These are phyloP conservation scores for Loriculus beryllinus DNA, from an alignment of 2,797 vertebrate species.

Conservation along the genomic window DNA sequence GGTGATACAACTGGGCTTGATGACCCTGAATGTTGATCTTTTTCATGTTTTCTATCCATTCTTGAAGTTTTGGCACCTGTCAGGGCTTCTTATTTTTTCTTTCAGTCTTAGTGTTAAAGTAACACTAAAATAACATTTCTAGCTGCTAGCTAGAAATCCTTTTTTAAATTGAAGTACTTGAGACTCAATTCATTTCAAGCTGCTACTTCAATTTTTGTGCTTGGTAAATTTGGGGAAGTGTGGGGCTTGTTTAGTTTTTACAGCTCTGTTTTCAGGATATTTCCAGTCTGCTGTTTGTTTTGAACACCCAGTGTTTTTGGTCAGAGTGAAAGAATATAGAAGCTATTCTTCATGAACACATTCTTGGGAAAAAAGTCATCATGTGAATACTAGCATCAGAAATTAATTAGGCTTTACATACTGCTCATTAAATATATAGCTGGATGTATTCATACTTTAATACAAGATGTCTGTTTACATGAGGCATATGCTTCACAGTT, in stretches of 20 bases:
- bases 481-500: conserved; percentile 29
- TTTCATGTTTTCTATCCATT: background rate
- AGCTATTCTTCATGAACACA: background rate
- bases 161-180: background rate
- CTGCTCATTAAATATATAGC: background rate
- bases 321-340: background rate
- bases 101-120: background rate
- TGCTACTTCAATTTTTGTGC: background rate
- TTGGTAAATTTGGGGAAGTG: background rate
- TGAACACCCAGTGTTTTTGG: background rate
- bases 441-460: background rate
- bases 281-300: background rate
- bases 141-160: background rate
- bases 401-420: conserved; percentile 12
- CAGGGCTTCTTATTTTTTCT: background rate
- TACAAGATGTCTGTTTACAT: conserved; percentile 3
- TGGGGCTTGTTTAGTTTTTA: background rate
- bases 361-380: background rate
- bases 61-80: background rate
- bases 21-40: background rate
- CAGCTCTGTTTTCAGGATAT: background rate
- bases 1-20: background rate
- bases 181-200: background rate
- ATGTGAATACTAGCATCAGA: background rate
- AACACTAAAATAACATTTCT: background rate